These are phyloP conservation scores for Incurvaria masculella DNA, from an alignment of 2,888 invertebrate genomes.

Conservation along the genomic window DNA sequence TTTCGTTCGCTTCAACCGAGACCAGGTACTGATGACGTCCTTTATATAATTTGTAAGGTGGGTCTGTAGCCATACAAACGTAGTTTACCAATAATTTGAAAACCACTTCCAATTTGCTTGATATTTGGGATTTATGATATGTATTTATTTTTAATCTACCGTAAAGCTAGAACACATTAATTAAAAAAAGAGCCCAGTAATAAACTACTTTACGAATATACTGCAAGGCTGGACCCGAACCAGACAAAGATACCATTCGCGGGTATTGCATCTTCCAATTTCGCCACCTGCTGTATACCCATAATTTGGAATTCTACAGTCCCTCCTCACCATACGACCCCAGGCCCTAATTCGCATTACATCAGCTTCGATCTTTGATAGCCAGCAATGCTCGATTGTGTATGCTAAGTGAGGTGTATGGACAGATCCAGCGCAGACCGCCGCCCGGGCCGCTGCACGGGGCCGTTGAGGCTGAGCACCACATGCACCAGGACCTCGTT, in stretches of 20 bases:
- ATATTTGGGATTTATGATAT: not conserved
- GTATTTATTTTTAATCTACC: too few species aligned
- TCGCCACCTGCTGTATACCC: too few species aligned
- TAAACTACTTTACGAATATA: too few species aligned
- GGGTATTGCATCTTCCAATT: too few species aligned
- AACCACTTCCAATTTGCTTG: too few species aligned
- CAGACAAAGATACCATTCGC: not conserved
- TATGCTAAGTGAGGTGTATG: not conserved
- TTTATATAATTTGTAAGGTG: too few species aligned
- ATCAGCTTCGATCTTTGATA: not conserved
- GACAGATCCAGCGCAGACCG: constrained; percentile 46
- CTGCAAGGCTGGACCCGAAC: too few species aligned
- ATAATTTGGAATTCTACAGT: too few species aligned
- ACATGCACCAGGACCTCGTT: constrained; percentile 50
- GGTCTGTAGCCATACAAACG: too few species aligned
- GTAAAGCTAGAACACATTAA: too few species aligned
- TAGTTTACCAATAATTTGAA: not conserved
- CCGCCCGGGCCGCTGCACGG: constrained; percentile 45
- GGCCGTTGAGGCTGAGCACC: constrained; percentile 46
- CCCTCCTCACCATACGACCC: not conserved
- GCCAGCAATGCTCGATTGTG: constrained; percentile 1
- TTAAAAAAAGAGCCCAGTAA: too few species aligned
- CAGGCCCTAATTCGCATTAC: not conserved
- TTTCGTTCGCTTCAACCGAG: constrained; percentile 97
- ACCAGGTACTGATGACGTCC: constrained; percentile 77